phyloP scores from a whole-genome alignment of 2,797 vertebrate species.

The Tangara arthus region DNA sequence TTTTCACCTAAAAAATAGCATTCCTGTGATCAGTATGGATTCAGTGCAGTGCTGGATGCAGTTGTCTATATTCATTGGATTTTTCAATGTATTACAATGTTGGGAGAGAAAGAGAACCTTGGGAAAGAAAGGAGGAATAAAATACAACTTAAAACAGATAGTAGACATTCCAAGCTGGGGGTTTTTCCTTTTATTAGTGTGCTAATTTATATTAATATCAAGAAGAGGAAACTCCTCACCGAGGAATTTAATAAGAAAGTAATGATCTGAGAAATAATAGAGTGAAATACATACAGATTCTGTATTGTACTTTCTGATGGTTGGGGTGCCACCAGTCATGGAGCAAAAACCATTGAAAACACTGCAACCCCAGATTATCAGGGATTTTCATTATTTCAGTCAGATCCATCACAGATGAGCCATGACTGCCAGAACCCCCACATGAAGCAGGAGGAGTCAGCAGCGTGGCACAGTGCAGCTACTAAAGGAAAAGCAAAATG shows the following conservation, averaged over 20 bases:
- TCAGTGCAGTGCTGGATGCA: background rate
- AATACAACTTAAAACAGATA: background rate
- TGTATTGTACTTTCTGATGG: background rate
- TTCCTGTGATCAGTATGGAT: background rate
- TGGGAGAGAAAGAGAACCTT: background rate
- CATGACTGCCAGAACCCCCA: background rate
- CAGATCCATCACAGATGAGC: background rate
- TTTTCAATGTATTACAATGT: background rate
- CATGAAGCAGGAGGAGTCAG: background rate
- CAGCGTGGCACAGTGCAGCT: background rate
- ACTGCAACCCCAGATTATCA: background rate
- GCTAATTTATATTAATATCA: background rate
- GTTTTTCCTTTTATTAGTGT: background rate
- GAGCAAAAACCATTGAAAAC: background rate
- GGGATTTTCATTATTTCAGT: background rate
- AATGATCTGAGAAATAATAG: background rate
- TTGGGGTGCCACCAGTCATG: background rate
- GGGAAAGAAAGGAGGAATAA: background rate
- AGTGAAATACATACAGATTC: background rate
- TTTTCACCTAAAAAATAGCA: background rate
- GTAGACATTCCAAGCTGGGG: background rate
- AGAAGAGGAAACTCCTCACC: background rate
- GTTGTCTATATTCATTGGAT: background rate
- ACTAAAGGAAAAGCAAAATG: background rate
- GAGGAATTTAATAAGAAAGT: background rate